Evolutionary conservation across 2,113 vertebrate genomes (phyloP).

Genomic region (Phoxinus phoxinus): DNA sequence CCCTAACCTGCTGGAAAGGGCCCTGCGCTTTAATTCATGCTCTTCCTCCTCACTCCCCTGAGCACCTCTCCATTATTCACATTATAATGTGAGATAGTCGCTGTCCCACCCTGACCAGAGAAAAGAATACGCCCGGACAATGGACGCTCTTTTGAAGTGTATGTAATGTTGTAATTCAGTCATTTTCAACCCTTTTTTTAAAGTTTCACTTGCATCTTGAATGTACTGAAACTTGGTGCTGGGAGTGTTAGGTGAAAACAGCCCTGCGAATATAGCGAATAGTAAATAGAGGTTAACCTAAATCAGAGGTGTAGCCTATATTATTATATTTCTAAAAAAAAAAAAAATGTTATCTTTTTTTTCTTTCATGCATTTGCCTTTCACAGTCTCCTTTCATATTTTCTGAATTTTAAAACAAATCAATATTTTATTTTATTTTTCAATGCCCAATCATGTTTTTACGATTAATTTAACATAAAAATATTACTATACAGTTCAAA

Average conservation of each 20-base stretch:
- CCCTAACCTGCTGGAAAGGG: conserved; percentile 63
- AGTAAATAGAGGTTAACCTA: background rate
- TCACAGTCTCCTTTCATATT: background rate
- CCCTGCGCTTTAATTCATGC: conserved; percentile 65
- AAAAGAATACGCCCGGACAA: conserved; percentile 74
- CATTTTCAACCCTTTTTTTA: conserved; percentile 56
- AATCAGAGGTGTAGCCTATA: background rate
- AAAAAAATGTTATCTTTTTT: background rate
- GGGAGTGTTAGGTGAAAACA: conserved; percentile 25
- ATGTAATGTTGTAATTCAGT: conserved; percentile 50
- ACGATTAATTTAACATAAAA: background rate
- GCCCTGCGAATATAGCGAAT: background rate
- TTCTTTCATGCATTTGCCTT: background rate
- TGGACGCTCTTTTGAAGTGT: conserved; percentile 74
- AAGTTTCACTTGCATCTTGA: conserved; percentile 25
- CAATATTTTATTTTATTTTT: background rate
- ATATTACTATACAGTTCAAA: background rate
- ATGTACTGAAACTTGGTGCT: conserved; percentile 19
- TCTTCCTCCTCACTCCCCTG: conserved; percentile 60
- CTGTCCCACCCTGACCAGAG: conserved; percentile 73
- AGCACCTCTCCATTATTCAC: conserved; percentile 73
- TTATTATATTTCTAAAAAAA: background rate
- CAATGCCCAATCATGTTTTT: background rate
- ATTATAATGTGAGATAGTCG: conserved; percentile 75
- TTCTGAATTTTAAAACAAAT: background rate